phyloP scores from a whole-genome alignment of 2,888 invertebrate species.

The Chymomyza amoena region DNA sequence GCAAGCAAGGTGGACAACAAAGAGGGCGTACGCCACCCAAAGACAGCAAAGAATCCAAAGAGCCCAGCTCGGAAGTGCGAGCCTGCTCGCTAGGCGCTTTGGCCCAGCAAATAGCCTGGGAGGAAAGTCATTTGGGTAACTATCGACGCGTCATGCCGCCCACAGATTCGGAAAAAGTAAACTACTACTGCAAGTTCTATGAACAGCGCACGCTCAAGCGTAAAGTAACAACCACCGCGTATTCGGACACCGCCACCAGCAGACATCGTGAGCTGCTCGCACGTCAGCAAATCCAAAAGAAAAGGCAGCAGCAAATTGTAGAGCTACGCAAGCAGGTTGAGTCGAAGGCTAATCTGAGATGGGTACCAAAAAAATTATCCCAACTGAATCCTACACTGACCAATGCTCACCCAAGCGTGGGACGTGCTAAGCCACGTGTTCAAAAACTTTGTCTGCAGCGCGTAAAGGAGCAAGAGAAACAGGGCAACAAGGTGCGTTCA shows the following conservation, averaged over 20 bases:
- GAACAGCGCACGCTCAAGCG: slow-evolving; percentile 83
- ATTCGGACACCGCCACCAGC: slow-evolving; percentile 86
- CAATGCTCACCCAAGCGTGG: not conserved
- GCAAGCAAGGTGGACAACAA: slow-evolving; percentile 83
- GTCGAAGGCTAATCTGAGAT: not conserved
- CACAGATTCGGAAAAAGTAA: slow-evolving; percentile 77
- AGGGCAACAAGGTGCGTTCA: not conserved
- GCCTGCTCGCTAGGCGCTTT: slow-evolving; percentile 78
- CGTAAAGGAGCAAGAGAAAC: not conserved
- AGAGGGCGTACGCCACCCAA: slow-evolving; percentile 76
- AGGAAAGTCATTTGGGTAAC: slow-evolving; percentile 86
- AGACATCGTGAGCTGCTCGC: slow-evolving; percentile 86
- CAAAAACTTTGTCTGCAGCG: not conserved
- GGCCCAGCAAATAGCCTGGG: slow-evolving; percentile 85
- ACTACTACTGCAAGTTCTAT: slow-evolving; percentile 84
- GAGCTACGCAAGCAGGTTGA: not conserved
- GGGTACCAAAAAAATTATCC: not conserved
- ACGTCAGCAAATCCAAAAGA: slow-evolving; percentile 75
- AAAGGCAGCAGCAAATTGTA: slow-evolving; percentile 6
- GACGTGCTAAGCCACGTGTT: not conserved
- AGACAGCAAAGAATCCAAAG: not conserved
- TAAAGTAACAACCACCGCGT: slow-evolving; percentile 76
- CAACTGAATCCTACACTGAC: not conserved
- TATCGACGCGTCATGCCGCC: slow-evolving; percentile 86
- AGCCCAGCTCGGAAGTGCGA: slow-evolving; percentile 2